These are phyloP conservation scores for Bicyclus anynana DNA, from an alignment of 1,140 invertebrate genomes.

Conservation along the genomic window DNA sequence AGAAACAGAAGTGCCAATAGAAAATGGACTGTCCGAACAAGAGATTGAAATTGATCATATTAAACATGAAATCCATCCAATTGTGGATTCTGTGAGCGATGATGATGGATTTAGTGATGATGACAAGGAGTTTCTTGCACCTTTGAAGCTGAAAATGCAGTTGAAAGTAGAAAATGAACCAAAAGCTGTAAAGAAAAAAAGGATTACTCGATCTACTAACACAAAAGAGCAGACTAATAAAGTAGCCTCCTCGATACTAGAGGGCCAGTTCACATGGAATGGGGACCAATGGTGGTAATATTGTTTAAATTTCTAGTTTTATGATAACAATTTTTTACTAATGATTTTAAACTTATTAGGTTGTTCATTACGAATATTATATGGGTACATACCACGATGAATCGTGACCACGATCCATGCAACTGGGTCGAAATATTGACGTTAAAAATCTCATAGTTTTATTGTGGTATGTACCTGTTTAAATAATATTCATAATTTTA, in stretches of 20 bases:
- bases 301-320: slow-evolving; percentile 13
- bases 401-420: too few species aligned
- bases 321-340: too few species aligned
- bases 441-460: too few species aligned
- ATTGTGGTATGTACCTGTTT: too few species aligned
- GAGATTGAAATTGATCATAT: slow-evolving; percentile 38
- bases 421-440: too few species aligned
- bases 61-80: slow-evolving; percentile 38
- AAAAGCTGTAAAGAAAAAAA: slow-evolving; percentile 19
- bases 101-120: slow-evolving; percentile 27
- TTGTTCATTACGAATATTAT: background rate
- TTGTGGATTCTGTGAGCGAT: slow-evolving; percentile 3
- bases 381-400: too few species aligned
- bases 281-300: slow-evolving; percentile 65
- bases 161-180: slow-evolving; percentile 23
- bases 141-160: slow-evolving; percentile 29
- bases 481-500: too few species aligned
- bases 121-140: slow-evolving; percentile 28
- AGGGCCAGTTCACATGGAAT: slow-evolving; percentile 56
- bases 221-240: slow-evolving; percentile 38
- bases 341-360: too few species aligned
- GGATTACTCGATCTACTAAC: slow-evolving; percentile 22
- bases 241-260: slow-evolving; percentile 56
- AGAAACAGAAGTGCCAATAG: slow-evolving; percentile 30
- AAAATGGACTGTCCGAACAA: slow-evolving; percentile 24